A percentile compares a stretch with the other conserved stretches of the same genome.
Evolutionary conservation across 2,888 invertebrate species (phyloP).

Genomic region (Pomacea canaliculata): DNA sequence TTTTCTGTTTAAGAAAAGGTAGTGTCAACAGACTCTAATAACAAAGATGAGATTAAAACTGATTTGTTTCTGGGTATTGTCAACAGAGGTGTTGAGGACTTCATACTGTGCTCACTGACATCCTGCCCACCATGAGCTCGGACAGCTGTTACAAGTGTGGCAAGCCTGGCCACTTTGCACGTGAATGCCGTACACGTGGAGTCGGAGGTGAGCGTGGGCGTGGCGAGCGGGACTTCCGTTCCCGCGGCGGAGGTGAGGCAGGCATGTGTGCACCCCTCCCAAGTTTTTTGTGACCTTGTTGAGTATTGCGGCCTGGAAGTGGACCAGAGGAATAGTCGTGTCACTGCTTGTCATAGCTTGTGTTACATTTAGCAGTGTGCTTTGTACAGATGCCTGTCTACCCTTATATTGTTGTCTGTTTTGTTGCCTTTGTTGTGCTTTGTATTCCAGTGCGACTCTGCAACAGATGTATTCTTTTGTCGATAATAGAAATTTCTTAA

Average conservation of each 20-base stretch:
- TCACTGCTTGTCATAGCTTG: no score
- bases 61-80: neutral
- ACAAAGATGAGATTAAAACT: neutral
- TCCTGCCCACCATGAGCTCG: conserved; percentile 22
- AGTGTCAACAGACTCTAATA: no score
- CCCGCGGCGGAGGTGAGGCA: conserved; percentile 28
- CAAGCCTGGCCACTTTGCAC: conserved; percentile 76
- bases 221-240: conserved; percentile 34
- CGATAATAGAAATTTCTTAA: no score
- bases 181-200: conserved; percentile 55
- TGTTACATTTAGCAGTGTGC: no score
- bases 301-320: no score
- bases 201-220: conserved; percentile 35
- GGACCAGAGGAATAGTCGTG: no score
- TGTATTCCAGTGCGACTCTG: no score
- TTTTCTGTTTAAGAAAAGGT: no score
- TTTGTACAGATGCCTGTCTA: no score
- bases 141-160: conserved; percentile 87
- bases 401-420: no score
- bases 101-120: conserved; percentile 1
- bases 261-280: conserved; percentile 27
- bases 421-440: no score
- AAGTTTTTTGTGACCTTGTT: neutral
- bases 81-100: conserved; percentile 24
- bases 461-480: no score